These are phyloP conservation scores for Pithys albifrons DNA, from an alignment of 2,113 vertebrate genomes.

Conservation along the genomic window DNA sequence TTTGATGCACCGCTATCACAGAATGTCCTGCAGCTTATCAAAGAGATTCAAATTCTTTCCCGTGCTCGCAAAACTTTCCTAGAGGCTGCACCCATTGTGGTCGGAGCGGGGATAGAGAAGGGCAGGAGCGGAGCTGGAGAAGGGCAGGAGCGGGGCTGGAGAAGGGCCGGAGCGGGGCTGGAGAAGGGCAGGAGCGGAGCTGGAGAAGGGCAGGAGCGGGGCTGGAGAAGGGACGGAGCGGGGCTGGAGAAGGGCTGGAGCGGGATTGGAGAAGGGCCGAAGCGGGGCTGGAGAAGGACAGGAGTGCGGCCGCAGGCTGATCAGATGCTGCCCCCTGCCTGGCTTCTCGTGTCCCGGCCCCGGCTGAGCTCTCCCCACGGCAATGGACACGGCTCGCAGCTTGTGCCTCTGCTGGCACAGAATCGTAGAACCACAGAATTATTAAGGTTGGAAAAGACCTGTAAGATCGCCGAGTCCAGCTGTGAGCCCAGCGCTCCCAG, in stretches of 20 bases:
- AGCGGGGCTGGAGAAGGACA: fast-evolving
- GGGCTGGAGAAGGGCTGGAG: background rate
- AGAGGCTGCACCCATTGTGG: background rate
- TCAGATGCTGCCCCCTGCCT: constrained; percentile 34
- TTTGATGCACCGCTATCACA: background rate
- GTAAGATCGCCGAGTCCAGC: background rate
- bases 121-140: fast-evolving
- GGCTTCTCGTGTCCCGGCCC: background rate
- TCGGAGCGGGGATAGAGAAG: fast-evolving
- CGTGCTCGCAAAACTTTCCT: background rate
- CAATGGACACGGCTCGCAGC: background rate
- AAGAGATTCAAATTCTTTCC: background rate
- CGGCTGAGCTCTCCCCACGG: background rate
- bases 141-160: fast-evolving
- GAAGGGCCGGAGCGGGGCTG: fast-evolving
- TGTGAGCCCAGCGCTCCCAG: background rate
- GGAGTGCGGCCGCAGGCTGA: background rate
- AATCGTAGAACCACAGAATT: background rate
- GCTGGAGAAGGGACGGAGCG: fast-evolving
- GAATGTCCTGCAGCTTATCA: background rate
- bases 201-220: fast-evolving
- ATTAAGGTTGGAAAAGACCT: background rate
- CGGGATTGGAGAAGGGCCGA: fast-evolving
- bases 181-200: background rate
- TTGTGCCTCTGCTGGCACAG: background rate